These are phyloP conservation scores for Crotalus horridus DNA, from an alignment of 2,113 vertebrate species.

Conservation along the genomic window DNA sequence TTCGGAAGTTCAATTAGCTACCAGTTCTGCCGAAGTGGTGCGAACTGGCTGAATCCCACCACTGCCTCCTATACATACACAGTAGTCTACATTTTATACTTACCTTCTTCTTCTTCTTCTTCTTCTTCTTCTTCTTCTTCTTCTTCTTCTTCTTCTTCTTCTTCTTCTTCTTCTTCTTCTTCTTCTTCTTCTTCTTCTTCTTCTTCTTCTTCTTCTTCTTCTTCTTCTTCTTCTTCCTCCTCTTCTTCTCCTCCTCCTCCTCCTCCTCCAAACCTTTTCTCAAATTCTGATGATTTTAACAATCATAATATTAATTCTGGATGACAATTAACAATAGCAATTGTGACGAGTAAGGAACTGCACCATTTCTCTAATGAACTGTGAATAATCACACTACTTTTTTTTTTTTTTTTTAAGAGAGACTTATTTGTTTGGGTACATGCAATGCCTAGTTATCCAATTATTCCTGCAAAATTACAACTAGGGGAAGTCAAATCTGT, in stretches of 20 bases:
- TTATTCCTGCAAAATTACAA: constrained; percentile 73
- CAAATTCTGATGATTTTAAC: constrained; percentile 35
- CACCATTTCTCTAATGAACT: constrained; percentile 67
- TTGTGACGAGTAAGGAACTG: constrained; percentile 67
- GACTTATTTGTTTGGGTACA: constrained; percentile 74
- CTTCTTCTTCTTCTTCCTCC: too few relatives aligned
- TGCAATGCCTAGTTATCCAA: constrained; percentile 71
- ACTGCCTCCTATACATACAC: not conserved
- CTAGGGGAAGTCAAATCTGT: constrained; percentile 65
- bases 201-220: too few relatives aligned
- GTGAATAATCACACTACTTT: constrained; percentile 70
- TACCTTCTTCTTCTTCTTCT: not conserved
- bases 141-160: too few relatives aligned
- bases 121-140: too few relatives aligned
- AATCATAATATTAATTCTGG: constrained; percentile 48
- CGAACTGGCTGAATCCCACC: too few relatives aligned
- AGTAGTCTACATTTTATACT: not conserved
- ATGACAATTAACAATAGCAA: constrained; percentile 33
- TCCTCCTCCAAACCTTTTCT: not conserved
- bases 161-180: too few relatives aligned
- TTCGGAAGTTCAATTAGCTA: too few relatives aligned
- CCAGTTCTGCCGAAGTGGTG: too few relatives aligned
- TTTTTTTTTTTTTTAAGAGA: constrained; percentile 62
- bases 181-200: too few relatives aligned
- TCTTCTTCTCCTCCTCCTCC: not conserved